Evolutionary conservation across 2,113 vertebrate species (phyloP).

Genomic region (Sakesphorus luctuosus): DNA sequence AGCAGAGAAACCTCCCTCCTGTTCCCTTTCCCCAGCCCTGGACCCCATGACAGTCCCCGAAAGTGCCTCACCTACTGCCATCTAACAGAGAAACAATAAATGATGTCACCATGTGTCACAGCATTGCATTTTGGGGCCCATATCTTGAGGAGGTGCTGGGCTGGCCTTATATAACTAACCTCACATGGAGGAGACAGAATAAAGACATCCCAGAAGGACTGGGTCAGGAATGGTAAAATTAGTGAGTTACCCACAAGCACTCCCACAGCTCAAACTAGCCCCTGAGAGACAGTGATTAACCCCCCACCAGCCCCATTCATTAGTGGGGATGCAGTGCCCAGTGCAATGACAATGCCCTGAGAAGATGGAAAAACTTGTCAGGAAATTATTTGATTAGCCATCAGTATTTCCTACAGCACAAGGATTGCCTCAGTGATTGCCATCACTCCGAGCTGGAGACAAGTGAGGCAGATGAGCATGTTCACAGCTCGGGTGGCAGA

Average conservation of each 20-base stretch:
- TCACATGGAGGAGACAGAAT: neutral
- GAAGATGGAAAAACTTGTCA: neutral
- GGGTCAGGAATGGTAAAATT: neutral
- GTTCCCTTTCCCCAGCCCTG: neutral
- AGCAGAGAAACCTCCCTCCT: rapidly evolving
- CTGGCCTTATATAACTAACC: neutral
- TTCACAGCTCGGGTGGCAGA: neutral
- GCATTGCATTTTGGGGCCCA: neutral
- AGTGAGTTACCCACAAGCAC: neutral
- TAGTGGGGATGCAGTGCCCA: neutral
- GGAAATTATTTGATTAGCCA: neutral
- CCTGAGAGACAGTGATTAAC: neutral
- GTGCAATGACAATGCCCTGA: neutral
- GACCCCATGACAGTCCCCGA: neutral
- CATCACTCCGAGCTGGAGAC: neutral
- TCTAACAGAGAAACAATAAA: neutral
- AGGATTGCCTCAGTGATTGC: neutral
- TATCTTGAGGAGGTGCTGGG: neutral
- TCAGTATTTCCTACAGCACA: neutral
- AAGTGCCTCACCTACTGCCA: neutral
- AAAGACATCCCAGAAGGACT: neutral
- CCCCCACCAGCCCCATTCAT: neutral
- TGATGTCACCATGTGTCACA: neutral
- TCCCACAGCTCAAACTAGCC: neutral
- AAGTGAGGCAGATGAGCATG: neutral